phyloP scores from a whole-genome alignment of 2,888 invertebrate species.

The Campoletis raptor region DNA sequence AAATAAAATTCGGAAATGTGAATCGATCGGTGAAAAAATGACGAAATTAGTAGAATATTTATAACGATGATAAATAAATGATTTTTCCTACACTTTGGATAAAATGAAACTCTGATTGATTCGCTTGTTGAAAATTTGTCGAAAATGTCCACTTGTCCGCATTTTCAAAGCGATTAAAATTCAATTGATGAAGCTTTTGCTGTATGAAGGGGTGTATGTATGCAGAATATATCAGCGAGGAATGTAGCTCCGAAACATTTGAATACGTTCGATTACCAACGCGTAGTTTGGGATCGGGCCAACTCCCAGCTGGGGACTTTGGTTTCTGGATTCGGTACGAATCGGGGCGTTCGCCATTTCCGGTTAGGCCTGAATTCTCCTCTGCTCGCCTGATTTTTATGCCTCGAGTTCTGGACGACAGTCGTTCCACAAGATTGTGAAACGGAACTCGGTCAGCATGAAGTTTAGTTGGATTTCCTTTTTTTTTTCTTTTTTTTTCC shows the following conservation, averaged over 20 bases:
- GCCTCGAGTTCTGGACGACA: conserved; percentile 55
- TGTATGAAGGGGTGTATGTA: conserved; percentile 63
- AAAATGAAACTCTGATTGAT: conserved; percentile 1
- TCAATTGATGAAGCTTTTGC: conserved; percentile 1
- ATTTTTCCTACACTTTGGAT: neutral
- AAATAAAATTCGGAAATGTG: neutral
- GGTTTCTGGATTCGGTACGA: conserved; percentile 32
- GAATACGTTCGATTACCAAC: conserved; percentile 75
- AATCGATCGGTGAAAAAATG: neutral
- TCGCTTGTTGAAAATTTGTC: conserved; percentile 16
- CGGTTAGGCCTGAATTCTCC: conserved; percentile 7
- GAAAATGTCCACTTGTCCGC: conserved; percentile 4
- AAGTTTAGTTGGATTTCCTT: conserved; percentile 60
- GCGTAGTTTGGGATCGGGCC: conserved; percentile 71
- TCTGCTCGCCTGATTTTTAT: conserved; percentile 68
- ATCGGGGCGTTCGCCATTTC: conserved; percentile 22
- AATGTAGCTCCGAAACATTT: conserved; percentile 73
- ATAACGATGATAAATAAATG: neutral
- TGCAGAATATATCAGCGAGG: conserved; percentile 50
- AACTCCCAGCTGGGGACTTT: conserved; percentile 66
- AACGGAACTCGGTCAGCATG: conserved; percentile 71
- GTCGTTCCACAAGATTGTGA: conserved; percentile 71
- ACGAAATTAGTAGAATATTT: neutral
- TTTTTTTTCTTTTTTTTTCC: neutral
- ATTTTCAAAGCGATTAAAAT: conserved; percentile 20